Percentiles rank a stretch among this genome's conserved stretches.
phyloP scores from a whole-genome alignment of 2,113 vertebrate genomes.

The Fulica atra region DNA sequence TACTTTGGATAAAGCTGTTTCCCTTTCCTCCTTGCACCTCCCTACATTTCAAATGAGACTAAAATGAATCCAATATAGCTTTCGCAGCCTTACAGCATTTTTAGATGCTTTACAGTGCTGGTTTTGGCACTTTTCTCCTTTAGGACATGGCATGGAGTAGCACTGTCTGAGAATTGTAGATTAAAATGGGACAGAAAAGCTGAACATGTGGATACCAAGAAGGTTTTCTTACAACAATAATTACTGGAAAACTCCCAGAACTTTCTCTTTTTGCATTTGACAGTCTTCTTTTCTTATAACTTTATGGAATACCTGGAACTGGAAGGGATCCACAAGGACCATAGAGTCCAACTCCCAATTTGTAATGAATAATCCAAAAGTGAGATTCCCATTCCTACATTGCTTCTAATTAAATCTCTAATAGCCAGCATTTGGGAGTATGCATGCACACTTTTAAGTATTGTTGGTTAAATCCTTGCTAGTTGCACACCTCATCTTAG shows the following conservation, averaged over 20 bases:
- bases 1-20: neutral
- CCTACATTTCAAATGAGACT: slow-evolving; percentile 17
- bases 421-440: neutral
- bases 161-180: slow-evolving; percentile 39
- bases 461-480: neutral
- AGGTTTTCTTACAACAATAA: slow-evolving; percentile 22
- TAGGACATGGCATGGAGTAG: slow-evolving; percentile 18
- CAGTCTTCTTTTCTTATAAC: slow-evolving; percentile 13
- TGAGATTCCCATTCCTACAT: neutral
- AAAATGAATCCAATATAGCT: slow-evolving; percentile 45
- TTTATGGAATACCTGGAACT: neutral
- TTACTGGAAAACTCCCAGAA: neutral
- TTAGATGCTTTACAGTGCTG: slow-evolving; percentile 54
- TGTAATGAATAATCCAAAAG: slow-evolving; percentile 1
- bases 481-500: neutral
- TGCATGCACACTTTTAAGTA: neutral
- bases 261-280: slow-evolving; percentile 19
- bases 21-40: slow-evolving; percentile 3
- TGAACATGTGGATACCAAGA: slow-evolving; percentile 2
- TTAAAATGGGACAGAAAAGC: slow-evolving; percentile 47
- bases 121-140: slow-evolving; percentile 25
- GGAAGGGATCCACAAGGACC: neutral
- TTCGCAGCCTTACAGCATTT: slow-evolving; percentile 7
- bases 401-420: neutral
- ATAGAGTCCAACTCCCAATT: neutral